A percentile compares a stretch with the other conserved stretches of the same genome.
Evolutionary conservation across 2,888 invertebrate genomes (phyloP).

Genomic region (Ectemnius lituratus): DNA sequence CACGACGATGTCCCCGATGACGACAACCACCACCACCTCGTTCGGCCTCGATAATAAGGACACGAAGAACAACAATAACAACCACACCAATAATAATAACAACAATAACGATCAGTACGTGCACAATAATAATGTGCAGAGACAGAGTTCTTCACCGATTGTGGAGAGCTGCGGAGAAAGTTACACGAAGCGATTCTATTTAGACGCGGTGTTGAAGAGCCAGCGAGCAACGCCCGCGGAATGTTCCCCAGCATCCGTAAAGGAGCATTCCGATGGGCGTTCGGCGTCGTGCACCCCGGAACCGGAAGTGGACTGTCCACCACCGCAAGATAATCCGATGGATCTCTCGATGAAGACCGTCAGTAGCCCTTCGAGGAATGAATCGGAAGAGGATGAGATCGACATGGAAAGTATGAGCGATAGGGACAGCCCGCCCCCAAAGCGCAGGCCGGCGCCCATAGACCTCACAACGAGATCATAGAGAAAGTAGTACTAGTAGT

Average conservation of each 20-base stretch:
- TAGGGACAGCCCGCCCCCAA: slow-evolving; percentile 79
- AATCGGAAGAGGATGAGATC: slow-evolving; percentile 75
- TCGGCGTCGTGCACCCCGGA: slow-evolving; percentile 77
- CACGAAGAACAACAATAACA: slow-evolving; percentile 39
- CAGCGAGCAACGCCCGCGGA: slow-evolving; percentile 79
- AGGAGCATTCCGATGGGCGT: slow-evolving; percentile 52
- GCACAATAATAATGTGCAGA: slow-evolving; percentile 45
- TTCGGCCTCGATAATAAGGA: slow-evolving; percentile 44
- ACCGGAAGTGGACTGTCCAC: slow-evolving; percentile 73
- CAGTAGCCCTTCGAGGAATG: slow-evolving; percentile 71
- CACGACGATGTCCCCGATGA: slow-evolving; percentile 19
- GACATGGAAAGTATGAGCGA: slow-evolving; percentile 74
- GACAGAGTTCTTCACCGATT: slow-evolving; percentile 33
- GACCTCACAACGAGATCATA: slow-evolving; percentile 68
- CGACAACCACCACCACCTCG: slow-evolving; percentile 34
- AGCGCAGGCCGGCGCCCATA: slow-evolving; percentile 73
- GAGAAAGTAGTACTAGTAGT: not conserved
- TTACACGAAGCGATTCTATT: slow-evolving; percentile 85
- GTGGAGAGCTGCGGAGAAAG: slow-evolving; percentile 79
- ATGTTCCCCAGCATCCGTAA: slow-evolving; percentile 56
- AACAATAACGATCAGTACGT: slow-evolving; percentile 58
- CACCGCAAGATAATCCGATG: slow-evolving; percentile 87
- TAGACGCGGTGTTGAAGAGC: slow-evolving; percentile 87
- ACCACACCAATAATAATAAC: slow-evolving; percentile 37
- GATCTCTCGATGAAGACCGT: slow-evolving; percentile 87